Evolutionary conservation across 2,113 vertebrate genomes (phyloP).

Genomic region (Dipodomys stephensi): DNA sequence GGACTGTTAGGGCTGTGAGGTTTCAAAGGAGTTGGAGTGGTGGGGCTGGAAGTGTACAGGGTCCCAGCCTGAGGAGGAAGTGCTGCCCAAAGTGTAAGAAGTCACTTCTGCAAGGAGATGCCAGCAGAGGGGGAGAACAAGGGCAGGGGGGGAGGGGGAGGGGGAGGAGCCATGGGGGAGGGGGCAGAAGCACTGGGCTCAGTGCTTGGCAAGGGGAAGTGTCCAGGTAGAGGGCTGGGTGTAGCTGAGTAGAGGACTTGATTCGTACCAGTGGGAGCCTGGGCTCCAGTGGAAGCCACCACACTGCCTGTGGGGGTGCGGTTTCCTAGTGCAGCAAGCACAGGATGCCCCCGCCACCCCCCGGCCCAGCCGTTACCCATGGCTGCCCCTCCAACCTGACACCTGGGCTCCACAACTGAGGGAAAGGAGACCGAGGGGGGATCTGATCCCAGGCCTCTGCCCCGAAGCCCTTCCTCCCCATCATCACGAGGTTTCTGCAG

Average conservation of each 20-base stretch:
- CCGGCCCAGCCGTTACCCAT: background rate
- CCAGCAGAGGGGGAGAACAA: fast-evolving
- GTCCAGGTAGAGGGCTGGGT: too few relatives aligned
- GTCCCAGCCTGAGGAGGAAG: background rate
- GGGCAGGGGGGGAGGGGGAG: background rate
- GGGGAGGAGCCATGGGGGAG: too few relatives aligned
- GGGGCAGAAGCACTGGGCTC: background rate
- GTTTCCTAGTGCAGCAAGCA: background rate
- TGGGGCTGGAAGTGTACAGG: too few relatives aligned
- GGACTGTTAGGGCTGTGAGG: background rate
- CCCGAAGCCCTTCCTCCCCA: background rate
- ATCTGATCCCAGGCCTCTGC: background rate
- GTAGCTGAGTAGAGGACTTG: too few relatives aligned
- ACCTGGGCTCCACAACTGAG: background rate
- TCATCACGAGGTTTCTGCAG: background rate
- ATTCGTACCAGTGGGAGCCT: too few relatives aligned
- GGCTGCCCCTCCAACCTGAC: background rate
- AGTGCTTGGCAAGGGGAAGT: too few relatives aligned
- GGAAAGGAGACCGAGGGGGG: background rate
- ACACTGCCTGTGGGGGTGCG: background rate
- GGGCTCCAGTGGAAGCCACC: too few relatives aligned
- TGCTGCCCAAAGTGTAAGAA: background rate
- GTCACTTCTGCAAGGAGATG: background rate
- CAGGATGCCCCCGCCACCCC: background rate
- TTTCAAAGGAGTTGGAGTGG: background rate